Percentiles rank a stretch among this genome's conserved stretches.
phyloP scores from a whole-genome alignment of 1,140 invertebrate species.

The Ceratina calcarata region DNA sequence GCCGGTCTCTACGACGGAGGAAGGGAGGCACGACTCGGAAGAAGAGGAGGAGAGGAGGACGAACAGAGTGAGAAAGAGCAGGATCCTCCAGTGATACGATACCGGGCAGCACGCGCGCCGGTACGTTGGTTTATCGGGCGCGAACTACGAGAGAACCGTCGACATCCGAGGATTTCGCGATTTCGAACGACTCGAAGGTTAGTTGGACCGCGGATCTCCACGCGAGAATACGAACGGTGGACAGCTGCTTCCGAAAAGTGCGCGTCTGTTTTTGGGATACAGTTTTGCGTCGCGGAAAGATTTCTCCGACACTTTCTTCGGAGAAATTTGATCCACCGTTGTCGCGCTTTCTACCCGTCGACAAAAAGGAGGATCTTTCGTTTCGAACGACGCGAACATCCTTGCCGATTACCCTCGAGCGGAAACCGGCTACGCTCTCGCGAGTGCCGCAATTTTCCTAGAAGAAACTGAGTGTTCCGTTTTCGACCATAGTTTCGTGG shows the following conservation, averaged over 20 bases:
- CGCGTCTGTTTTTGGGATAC: background rate
- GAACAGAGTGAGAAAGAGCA: slow-evolving; percentile 53
- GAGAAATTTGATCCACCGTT: slow-evolving; percentile 25
- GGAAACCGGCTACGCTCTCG: background rate
- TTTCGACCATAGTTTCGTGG: background rate
- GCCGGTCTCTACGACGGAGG: slow-evolving; percentile 16
- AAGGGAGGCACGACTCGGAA: slow-evolving; percentile 35
- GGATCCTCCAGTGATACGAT: slow-evolving; percentile 61
- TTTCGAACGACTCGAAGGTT: background rate
- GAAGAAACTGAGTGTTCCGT: too few species aligned
- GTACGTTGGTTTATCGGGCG: slow-evolving; percentile 55
- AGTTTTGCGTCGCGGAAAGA: slow-evolving; percentile 3
- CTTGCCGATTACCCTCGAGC: too few species aligned
- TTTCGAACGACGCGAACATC: background rate
- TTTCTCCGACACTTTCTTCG: slow-evolving; percentile 20
- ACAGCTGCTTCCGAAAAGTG: too few species aligned
- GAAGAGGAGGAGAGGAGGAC: slow-evolving; percentile 47
- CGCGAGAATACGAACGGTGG: too few species aligned
- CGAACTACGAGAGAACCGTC: slow-evolving; percentile 38
- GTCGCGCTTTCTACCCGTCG: slow-evolving; percentile 24
- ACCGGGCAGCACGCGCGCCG: slow-evolving; percentile 57
- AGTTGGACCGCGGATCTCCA: background rate
- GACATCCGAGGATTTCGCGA: slow-evolving; percentile 34
- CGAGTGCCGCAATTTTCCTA: background rate
- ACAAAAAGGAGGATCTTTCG: background rate